Evolutionary conservation across 2,888 invertebrate genomes (phyloP).

Genomic region (Gryllus longicercus): DNA sequence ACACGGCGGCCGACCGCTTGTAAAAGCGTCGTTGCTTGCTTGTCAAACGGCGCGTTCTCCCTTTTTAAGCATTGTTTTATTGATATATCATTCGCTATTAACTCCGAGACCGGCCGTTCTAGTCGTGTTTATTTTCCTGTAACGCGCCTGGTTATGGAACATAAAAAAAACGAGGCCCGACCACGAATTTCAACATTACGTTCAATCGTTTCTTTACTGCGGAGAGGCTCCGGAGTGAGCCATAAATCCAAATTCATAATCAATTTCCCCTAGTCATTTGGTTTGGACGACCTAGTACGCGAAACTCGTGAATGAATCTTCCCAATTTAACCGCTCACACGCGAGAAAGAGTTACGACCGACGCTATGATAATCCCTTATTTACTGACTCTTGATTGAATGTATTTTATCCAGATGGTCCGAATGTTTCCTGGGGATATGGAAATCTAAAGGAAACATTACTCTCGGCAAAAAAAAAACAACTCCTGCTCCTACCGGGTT

Average conservation of each 20-base stretch:
- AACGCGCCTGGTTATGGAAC: background rate
- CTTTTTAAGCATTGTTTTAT: background rate
- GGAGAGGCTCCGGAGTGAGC: background rate
- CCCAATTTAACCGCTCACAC: background rate
- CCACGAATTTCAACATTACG: background rate
- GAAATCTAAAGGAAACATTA: constrained; percentile 17
- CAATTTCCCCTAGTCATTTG: background rate
- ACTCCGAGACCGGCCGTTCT: background rate
- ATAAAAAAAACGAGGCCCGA: background rate
- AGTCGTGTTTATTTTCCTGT: background rate
- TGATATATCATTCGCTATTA: background rate
- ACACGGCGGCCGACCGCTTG: background rate
- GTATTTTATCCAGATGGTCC: constrained; percentile 10
- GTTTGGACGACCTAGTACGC: background rate
- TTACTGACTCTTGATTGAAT: background rate
- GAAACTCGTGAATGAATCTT: background rate
- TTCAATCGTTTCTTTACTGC: background rate
- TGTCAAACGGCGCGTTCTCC: background rate
- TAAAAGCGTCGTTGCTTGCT: too few relatives aligned
- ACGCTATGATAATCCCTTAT: background rate
- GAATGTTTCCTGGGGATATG: constrained; percentile 17
- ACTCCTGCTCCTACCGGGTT: background rate
- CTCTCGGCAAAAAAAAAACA: background rate
- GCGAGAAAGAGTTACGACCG: background rate
- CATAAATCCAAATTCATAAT: constrained; percentile 5